Conservation (phyloP, 1,140 invertebrate genomes). For the Meteorus sp. region DNA sequence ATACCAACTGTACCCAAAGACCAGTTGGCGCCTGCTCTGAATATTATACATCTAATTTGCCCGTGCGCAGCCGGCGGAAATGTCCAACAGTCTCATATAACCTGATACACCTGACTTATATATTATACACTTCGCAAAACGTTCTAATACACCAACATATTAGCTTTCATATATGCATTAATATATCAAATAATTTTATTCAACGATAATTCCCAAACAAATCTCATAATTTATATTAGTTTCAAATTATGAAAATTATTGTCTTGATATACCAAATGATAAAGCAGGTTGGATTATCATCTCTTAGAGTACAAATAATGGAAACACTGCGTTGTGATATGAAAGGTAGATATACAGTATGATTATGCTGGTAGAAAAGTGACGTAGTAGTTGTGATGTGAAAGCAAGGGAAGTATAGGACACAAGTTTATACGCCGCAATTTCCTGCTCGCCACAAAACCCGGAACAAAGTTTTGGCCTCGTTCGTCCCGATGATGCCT, state of each 20-base stretch:
- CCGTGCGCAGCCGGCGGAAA: constrained; percentile 17
- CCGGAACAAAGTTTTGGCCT: constrained; percentile 24
- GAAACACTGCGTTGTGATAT: too few relatives aligned
- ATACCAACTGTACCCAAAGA: constrained; percentile 22
- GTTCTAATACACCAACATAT: too few relatives aligned
- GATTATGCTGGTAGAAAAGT: too few relatives aligned
- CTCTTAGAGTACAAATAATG: constrained; percentile 3
- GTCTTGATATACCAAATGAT: too few relatives aligned
- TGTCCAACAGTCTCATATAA: constrained; percentile 4
- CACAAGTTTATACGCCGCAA: constrained; percentile 28
- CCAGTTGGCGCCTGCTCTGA: constrained; percentile 24
- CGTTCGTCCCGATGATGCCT: constrained; percentile 24
- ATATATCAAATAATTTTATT: too few relatives aligned
- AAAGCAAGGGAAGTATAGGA: not conserved
- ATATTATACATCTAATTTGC: constrained; percentile 31
- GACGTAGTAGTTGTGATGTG: not conserved
- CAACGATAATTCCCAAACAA: not conserved
- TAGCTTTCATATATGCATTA: too few relatives aligned
- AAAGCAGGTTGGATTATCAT: constrained; percentile 7
- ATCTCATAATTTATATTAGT: constrained; percentile 13
- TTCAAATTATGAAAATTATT: constrained; percentile 1
- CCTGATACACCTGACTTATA: constrained; percentile 15
- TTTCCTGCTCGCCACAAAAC: constrained; percentile 23
- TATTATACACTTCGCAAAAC: not conserved
- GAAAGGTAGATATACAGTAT: too few relatives aligned